Evolutionary conservation across 2,113 vertebrate species (phyloP), one percentile per base, ranked within the genome.

Genomic region (Cyprinodon brontotheroides): DNA sequence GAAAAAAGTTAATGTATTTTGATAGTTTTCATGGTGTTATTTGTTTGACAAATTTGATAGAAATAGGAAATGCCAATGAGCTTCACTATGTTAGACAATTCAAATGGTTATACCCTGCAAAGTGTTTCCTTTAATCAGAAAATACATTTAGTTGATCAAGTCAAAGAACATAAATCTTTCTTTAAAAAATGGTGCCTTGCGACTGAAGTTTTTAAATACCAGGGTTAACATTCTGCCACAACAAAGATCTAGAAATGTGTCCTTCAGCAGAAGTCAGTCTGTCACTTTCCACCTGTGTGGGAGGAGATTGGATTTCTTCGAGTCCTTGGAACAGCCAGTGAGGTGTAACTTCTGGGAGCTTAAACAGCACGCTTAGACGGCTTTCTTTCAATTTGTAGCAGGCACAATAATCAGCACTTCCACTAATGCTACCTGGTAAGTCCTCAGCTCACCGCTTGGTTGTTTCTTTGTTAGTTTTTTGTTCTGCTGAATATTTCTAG

Each of bases 371-470:
- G 17, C 20, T 22, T 22, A 17, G n/a, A 65, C 8, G 37, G 1
- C n/a, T 74, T 65, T 37, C 37, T 29, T n/a, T 68, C 22, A 48
- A 37, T 3, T 11, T n/a, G 20, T 1, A 20, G 45, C 20, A 11
- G 39, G 13, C 11, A 2, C 11, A 39, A 5, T n/a, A 57, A 61
- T 61, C 15, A 71, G 3, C 3, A 17, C 15, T 37, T 37, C 66
- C 13, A 4, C 53, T 41, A 13, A 61, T 43, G 37, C 62, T 15
- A 40, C 65, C 36, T 75, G 77, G 88, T 90, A 82, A 80, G 78
- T 79, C 12, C 37, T 6, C 20, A 48, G 2, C 17, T 48, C 7
- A 47, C 20, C 13, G 10, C 3, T 60, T 59, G 11, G 12, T 68
- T 29, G 0, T 72, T 17, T 59, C 38, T 4, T 62, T 59, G 7